A percentile compares a stretch with the other conserved stretches of the same genome.
Conservation (phyloP, 2,888 invertebrate genomes). For the Reticulitermes lucifugus region DNA sequence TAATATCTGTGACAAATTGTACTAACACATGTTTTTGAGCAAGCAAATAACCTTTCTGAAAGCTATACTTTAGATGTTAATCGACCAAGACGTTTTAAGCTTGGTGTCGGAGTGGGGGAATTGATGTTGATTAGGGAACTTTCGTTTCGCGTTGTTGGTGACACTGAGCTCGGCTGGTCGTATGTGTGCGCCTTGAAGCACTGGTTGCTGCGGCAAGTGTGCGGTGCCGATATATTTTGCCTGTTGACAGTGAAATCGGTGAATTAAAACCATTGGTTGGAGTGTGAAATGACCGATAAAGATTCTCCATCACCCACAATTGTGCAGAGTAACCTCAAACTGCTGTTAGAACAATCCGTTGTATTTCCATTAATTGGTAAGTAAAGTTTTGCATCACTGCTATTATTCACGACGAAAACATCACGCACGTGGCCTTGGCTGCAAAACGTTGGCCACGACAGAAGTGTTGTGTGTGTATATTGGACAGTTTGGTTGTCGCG, state of each 20-base stretch:
- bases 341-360: constrained; percentile 51
- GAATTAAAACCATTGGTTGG: neutral
- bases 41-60: too few relatives aligned
- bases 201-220: constrained; percentile 9
- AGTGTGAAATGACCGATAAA: constrained; percentile 50
- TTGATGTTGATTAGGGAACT: constrained; percentile 16
- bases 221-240: neutral
- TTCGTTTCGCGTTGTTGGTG: neutral
- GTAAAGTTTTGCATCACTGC: constrained; percentile 38
- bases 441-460: neutral
- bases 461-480: neutral
- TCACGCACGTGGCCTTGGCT: constrained; percentile 42
- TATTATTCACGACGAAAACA: constrained; percentile 43
- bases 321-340: constrained; percentile 51
- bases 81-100: too few relatives aligned
- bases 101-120: neutral
- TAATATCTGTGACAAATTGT: too few relatives aligned
- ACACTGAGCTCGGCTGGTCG: neutral
- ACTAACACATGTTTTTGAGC: too few relatives aligned
- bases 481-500: neutral
- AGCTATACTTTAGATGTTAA: too few relatives aligned
- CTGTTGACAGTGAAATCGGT: constrained; percentile 5
- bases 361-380: constrained; percentile 53
- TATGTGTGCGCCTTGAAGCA: neutral
- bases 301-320: constrained; percentile 47